These are phyloP conservation scores for Pipistrellus nathusii DNA, from an alignment of 2,797 vertebrate species.

Conservation along the genomic window DNA sequence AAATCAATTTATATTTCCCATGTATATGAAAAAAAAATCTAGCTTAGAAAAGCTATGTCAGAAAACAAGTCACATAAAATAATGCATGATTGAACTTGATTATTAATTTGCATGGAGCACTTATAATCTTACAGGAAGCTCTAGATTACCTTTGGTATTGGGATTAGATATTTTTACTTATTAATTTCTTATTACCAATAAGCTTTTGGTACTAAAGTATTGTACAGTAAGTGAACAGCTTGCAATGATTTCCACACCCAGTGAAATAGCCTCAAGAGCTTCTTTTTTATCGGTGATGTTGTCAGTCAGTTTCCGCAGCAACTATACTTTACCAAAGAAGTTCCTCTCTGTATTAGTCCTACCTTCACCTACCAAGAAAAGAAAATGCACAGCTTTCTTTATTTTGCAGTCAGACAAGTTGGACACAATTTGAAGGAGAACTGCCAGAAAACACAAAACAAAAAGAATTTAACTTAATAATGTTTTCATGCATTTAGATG, in stretches of 20 bases:
- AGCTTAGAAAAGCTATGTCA: slow-evolving; percentile 54
- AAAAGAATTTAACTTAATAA: slow-evolving; percentile 78
- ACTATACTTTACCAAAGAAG: slow-evolving; percentile 38
- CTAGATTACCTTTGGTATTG: slow-evolving; percentile 15
- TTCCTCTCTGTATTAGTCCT: slow-evolving; percentile 74
- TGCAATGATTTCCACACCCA: slow-evolving; percentile 63
- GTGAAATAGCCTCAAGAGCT: slow-evolving; percentile 16
- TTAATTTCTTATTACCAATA: slow-evolving; percentile 40
- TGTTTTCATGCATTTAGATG: slow-evolving; percentile 77
- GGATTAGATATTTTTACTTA: slow-evolving; percentile 30
- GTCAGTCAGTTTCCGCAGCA: slow-evolving; percentile 10
- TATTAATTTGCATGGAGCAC: slow-evolving; percentile 49
- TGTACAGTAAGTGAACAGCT: neutral
- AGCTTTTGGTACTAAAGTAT: neutral
- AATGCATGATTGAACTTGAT: slow-evolving; percentile 57
- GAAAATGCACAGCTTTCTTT: slow-evolving; percentile 79
- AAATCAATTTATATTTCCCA: slow-evolving; percentile 82
- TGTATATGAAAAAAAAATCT: slow-evolving; percentile 47
- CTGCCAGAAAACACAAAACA: slow-evolving; percentile 80
- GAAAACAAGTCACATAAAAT: slow-evolving; percentile 66
- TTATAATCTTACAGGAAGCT: slow-evolving; percentile 15
- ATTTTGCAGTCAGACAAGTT: slow-evolving; percentile 80
- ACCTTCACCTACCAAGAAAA: slow-evolving; percentile 78
- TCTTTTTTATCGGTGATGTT: slow-evolving; percentile 7
- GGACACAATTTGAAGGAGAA: slow-evolving; percentile 70